Percentiles rank a stretch among this genome's conserved stretches.
phyloP scores from a whole-genome alignment of 2,888 invertebrate genomes.

The Lymantria dispar region DNA sequence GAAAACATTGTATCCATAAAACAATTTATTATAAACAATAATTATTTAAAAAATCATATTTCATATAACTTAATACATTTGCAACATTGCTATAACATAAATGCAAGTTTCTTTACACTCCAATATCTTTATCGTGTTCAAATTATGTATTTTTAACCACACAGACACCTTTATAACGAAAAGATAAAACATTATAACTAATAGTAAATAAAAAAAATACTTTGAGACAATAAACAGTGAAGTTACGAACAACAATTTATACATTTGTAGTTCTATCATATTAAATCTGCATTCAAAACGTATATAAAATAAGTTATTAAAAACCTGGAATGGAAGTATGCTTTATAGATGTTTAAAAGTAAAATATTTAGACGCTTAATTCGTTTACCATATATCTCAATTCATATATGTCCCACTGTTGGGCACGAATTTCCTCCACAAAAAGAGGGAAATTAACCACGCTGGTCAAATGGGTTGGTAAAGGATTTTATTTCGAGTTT shows the following conservation, averaged over 20 bases:
- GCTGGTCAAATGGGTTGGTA: too few species aligned
- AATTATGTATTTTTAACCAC: conserved; percentile 2
- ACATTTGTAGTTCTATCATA: conserved; percentile 22
- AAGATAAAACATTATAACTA: conserved; percentile 13
- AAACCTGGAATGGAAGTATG: conserved; percentile 40
- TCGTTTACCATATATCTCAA: too few species aligned
- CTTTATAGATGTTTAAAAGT: conserved; percentile 24
- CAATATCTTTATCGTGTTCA: conserved; percentile 30
- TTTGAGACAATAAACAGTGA: conserved; percentile 35
- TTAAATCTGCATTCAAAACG: conserved; percentile 19
- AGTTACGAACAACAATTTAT: conserved; percentile 31
- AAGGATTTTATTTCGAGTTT: too few species aligned
- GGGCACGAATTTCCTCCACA: too few species aligned
- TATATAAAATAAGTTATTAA: conserved; percentile 24
- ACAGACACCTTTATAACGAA: background rate
- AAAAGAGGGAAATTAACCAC: too few species aligned
- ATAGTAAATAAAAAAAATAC: conserved; percentile 34
- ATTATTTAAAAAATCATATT: conserved; percentile 66
- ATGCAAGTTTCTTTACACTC: conserved; percentile 62
- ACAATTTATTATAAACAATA: conserved; percentile 81
- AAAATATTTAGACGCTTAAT: conserved; percentile 1
- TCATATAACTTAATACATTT: conserved; percentile 64
- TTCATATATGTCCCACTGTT: too few species aligned
- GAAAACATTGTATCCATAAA: conserved; percentile 47
- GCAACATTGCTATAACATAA: conserved; percentile 72